Conservation (phyloP, 2,888 invertebrate species). For the Iselma pallidipennis region DNA sequence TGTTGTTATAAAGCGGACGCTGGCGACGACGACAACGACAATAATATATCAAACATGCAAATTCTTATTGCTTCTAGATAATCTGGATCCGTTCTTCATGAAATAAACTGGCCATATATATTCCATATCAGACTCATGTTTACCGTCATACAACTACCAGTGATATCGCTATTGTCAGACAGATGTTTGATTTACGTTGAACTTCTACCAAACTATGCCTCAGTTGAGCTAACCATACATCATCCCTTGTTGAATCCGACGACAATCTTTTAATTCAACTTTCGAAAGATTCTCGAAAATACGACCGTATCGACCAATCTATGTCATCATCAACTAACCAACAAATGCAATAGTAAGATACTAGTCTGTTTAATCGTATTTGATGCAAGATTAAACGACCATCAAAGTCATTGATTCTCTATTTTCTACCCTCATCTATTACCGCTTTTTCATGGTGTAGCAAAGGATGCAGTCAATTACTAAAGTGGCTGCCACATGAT, state of each 20-base stretch:
- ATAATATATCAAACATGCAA: conserved; percentile 29
- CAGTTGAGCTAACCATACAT: neutral
- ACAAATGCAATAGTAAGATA: conserved; percentile 12
- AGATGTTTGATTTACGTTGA: conserved; percentile 38
- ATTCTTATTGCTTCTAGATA: conserved; percentile 32
- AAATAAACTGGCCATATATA: conserved; percentile 46
- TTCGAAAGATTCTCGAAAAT: neutral
- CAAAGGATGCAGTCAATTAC: conserved; percentile 49
- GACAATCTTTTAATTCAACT: neutral
- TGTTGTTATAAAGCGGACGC: conserved; percentile 14
- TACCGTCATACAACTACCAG: conserved; percentile 41
- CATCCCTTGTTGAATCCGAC: neutral
- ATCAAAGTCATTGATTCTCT: conserved; percentile 34
- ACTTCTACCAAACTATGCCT: neutral
- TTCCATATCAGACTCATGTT: conserved; percentile 40
- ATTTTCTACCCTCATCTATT: conserved; percentile 25
- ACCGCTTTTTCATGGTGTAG: conserved; percentile 42
- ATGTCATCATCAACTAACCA: neutral
- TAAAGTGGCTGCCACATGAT: conserved; percentile 49
- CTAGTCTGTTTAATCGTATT: conserved; percentile 48
- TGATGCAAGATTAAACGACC: conserved; percentile 51
- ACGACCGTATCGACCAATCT: neutral
- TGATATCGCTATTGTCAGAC: conserved; percentile 33
- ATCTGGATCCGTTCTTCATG: conserved; percentile 36
- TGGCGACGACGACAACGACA: conserved; percentile 23